Percentiles rank a stretch among this genome's conserved stretches.
phyloP scores from a whole-genome alignment of 2,113 vertebrate species.

The Lipotes vexillifer region DNA sequence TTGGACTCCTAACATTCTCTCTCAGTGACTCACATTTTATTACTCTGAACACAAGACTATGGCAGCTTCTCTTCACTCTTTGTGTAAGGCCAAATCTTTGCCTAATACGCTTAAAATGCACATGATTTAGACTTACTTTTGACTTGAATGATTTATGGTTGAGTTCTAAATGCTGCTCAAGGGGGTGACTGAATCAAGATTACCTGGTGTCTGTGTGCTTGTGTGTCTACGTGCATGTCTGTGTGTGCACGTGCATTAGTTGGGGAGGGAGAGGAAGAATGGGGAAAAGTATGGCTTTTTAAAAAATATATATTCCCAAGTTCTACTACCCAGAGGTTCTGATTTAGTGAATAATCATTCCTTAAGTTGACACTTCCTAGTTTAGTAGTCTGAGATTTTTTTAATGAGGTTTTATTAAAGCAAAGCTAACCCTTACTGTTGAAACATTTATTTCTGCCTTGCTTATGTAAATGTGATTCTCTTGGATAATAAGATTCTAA shows the following conservation, averaged over 20 bases:
- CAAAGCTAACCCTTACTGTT: neutral
- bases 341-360: neutral
- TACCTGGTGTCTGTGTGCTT: neutral
- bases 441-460: neutral
- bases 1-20: neutral
- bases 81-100: neutral
- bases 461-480: neutral
- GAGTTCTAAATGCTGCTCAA: neutral
- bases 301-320: neutral
- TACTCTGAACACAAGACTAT: neutral
- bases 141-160: neutral
- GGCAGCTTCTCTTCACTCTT: neutral
- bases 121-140: neutral
- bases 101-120: neutral
- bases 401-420: neutral
- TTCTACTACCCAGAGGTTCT: neutral
- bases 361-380: neutral
- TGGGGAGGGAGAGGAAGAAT: neutral
- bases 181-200: neutral
- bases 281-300: neutral
- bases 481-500: neutral
- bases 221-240: neutral
- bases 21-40: neutral
- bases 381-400: neutral
- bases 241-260: neutral